Base-by-base conservation (phyloP, 2,113 vertebrate genomes). In the Cynocephalus volans region DNA sequence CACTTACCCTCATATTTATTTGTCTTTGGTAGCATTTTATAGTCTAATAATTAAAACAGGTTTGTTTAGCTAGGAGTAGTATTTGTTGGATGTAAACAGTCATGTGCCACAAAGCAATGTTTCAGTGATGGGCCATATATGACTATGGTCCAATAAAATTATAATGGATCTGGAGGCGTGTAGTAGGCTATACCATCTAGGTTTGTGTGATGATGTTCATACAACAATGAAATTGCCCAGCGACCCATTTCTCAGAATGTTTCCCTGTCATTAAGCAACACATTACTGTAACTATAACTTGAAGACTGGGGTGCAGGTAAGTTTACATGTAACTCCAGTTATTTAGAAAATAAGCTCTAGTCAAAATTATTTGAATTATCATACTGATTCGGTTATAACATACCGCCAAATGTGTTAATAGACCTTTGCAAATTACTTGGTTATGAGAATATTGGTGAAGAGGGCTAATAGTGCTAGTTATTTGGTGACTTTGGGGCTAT, bases 301-400 rank as follows among this genome's bases (percentile, higher is more conserved):
- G 83, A 45, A 67, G 21, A 33, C 60, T 86, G 10, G 67, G 21
- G 70, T 72, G 70, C 41, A 18, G 79, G 10, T 77, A 72, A 58
- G 15, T 72, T 88, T 88, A 31, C 28, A 52, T 90, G 50, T 84
- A 72, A 80, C 31, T 24, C 3, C 33, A 77, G 12, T 50, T 95
- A 48, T 82, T 45, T 76, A 90, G 31, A 70, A 89, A 84, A 58
- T 64, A 83, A 92, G 84, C 26, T 72, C 23, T 48, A 56, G 10
- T 64, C 48, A 62, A 52, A 73, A 82, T 52, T 85, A 3, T 93
- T 93, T 67, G 24, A 75, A 58, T 86, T 81, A 91, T 91, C 64
- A 23, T n/a, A 82, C 7, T 88, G 45, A 41, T 97, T 90, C 77
- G 58, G 0, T 65, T 50, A 50, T n/a, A 81, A 41, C 15, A 28